Percentiles rank a stretch among this genome's conserved stretches.
Evolutionary conservation across 2,113 vertebrate species (phyloP).

Genomic region (Notarius lentiginosus): DNA sequence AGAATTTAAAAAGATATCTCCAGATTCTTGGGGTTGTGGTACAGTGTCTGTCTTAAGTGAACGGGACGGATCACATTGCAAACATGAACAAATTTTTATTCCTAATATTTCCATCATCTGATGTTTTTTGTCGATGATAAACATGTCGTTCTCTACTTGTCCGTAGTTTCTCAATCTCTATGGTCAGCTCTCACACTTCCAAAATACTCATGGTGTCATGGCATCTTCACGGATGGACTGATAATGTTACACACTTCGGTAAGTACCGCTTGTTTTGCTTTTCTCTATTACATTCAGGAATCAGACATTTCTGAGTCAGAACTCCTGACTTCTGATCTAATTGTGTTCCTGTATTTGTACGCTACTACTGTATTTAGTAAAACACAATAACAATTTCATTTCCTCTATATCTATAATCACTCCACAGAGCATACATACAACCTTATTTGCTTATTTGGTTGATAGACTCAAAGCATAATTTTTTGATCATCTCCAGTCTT

Average conservation of each 20-base stretch:
- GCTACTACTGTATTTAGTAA: not conserved
- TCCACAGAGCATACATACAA: not conserved
- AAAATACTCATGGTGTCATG: not conserved
- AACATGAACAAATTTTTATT: not conserved
- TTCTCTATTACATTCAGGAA: not conserved
- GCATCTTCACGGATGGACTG: not conserved
- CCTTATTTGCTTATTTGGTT: not conserved
- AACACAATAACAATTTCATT: no score
- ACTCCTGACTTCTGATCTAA: not conserved
- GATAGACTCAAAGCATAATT: no score
- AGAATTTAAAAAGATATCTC: no score
- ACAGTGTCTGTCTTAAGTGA: not conserved
- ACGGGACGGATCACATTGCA: not conserved
- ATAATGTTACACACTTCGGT: not conserved
- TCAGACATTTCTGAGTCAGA: not conserved
- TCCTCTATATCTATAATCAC: not conserved
- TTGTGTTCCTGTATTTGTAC: not conserved
- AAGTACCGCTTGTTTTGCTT: not conserved
- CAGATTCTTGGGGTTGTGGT: no score
- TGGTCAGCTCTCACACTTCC: not conserved
- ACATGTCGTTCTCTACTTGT: not conserved
- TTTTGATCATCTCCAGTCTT: not conserved
- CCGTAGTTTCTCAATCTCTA: not conserved
- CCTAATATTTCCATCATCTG: not conserved
- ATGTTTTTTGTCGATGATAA: not conserved